Percentiles rank a stretch among this genome's conserved stretches.
phyloP scores from a whole-genome alignment of 2,797 vertebrate species.

The Chelidonichthys spinosus region DNA sequence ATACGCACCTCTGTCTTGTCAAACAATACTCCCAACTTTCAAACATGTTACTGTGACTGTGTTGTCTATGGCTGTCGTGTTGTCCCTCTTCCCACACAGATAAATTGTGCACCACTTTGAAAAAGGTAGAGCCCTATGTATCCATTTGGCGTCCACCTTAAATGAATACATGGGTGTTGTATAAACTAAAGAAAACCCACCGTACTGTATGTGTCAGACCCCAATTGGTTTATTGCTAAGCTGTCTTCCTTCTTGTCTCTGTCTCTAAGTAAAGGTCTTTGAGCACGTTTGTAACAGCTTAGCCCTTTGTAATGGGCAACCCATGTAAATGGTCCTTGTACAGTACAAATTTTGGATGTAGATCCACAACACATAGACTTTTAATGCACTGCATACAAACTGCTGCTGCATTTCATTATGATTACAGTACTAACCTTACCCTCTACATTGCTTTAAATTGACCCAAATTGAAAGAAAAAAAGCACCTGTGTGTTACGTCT shows the following conservation, averaged over 20 bases:
- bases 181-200: slow-evolving; percentile 38
- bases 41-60: slow-evolving; percentile 55
- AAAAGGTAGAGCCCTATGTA: slow-evolving; percentile 74
- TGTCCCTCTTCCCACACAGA: slow-evolving; percentile 62
- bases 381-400: slow-evolving; percentile 56
- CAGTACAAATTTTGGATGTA: slow-evolving; percentile 70
- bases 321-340: slow-evolving; percentile 87
- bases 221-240: slow-evolving; percentile 69
- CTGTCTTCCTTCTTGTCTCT: slow-evolving; percentile 78
- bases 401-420: slow-evolving; percentile 75
- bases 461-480: slow-evolving; percentile 56
- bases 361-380: slow-evolving; percentile 61
- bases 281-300: slow-evolving; percentile 73
- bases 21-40: slow-evolving; percentile 31
- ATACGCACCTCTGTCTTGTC: slow-evolving; percentile 64
- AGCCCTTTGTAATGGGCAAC: slow-evolving; percentile 85
- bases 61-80: slow-evolving; percentile 71
- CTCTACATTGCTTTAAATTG: slow-evolving; percentile 77
- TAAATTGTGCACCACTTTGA: slow-evolving; percentile 71
- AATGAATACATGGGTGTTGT: slow-evolving; percentile 79
- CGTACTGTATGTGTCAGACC: slow-evolving; percentile 76
- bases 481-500: slow-evolving; percentile 71
- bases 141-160: slow-evolving; percentile 72
- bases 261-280: slow-evolving; percentile 77
- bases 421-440: slow-evolving; percentile 75